phyloP scores from a whole-genome alignment of 2,888 invertebrate species.

The Byasa hedistus region DNA sequence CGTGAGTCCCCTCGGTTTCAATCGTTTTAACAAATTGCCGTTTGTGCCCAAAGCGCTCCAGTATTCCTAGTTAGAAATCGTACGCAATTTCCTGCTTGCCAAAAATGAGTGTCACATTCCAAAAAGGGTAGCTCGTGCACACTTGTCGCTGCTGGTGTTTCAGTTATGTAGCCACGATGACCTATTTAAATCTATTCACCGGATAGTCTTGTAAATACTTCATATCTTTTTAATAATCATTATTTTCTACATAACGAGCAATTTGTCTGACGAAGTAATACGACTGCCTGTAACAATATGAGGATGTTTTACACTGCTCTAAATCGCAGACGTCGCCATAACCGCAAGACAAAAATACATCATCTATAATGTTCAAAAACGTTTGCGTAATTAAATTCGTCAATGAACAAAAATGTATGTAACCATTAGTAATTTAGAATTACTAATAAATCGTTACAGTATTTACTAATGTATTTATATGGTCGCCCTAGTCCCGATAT shows the following conservation, averaged over 20 bases:
- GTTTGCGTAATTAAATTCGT: too few species aligned
- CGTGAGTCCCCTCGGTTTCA: constrained; percentile 35
- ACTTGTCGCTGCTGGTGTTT: constrained; percentile 39
- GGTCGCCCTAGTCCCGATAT: constrained; percentile 35
- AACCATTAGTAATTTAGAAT: not conserved
- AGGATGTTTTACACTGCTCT: too few species aligned
- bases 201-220: not conserved
- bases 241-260: not conserved
- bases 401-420: not conserved
- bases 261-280: too few species aligned
- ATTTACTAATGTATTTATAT: not conserved
- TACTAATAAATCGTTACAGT: not conserved
- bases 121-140: constrained; percentile 55
- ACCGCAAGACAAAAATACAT: too few species aligned
- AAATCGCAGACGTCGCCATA: too few species aligned
- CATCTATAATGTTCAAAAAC: too few species aligned
- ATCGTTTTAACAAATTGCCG: constrained; percentile 59
- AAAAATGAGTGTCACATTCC: constrained; percentile 70
- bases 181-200: not conserved
- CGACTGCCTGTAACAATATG: too few species aligned
- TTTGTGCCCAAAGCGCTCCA: constrained; percentile 43
- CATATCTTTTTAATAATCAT: not conserved
- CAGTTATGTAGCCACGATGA: constrained; percentile 42
- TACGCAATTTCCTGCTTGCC: constrained; percentile 69
- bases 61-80: constrained; percentile 55